Base-by-base conservation (phyloP, 2,888 invertebrate species). In the Coremacera marginata region DNA sequence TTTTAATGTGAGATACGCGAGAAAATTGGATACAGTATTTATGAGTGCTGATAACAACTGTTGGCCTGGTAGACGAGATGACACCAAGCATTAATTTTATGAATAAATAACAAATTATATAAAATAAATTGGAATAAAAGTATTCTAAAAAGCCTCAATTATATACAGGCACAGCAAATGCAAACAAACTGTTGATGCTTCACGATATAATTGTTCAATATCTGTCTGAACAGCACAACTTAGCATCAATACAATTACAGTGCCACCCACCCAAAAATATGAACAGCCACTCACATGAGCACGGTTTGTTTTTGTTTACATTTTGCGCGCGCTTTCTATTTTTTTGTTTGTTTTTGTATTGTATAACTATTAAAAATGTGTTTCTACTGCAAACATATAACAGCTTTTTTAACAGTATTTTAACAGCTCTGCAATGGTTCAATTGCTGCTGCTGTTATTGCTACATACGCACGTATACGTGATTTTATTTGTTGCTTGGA, bases 161-260 rank as follows among this genome's bases (percentile, higher is more conserved):
- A 11, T 11, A 11, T 44, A 44, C 14, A 44, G 44, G 44, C 44
- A 44, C 44, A 44, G 14, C 44, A 44, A 14, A 2, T 11, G 25
- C 22, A 34, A 60, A 71, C 22, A 60, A 71, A 60, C 71, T 71
- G 71, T 71, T 71, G 71, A 57, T 25, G 49, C 31, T 7, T n/a
- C 9, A n/a, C 1, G 25, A 16, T 57, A 60, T 5, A 70, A 27
- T 11, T 19, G 31, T 14, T 31, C 9, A 0, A 27, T 27, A 22
- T 27, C 3, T 60, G 16, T 11, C 27, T 27, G 11, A 37, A 37
- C 37, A 37, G 8, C 5, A 37, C 37, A 37, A 44, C 44, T 44
- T 44, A 44, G 44, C 44, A 14, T 11, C 11, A 14, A 44, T 11
- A 44, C 44, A 44, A 62, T 62, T 62, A 4, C 27, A n/a, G n/a